Percentiles rank a stretch among this genome's conserved stretches.
Conservation (phyloP, 1,140 invertebrate species). For the Leptinotarsa defecta region DNA sequence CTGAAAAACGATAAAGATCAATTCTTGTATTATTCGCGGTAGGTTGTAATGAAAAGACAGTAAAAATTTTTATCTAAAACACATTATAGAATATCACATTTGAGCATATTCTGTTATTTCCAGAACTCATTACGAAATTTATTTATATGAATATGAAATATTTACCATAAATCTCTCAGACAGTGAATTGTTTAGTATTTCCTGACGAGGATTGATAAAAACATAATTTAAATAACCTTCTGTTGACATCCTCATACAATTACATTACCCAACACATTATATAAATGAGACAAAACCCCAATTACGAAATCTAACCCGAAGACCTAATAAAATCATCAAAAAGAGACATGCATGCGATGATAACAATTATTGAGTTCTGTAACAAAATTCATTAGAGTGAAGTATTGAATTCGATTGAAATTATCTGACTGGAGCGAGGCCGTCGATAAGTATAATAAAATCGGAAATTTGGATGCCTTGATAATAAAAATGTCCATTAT, state of each 20-base stretch:
- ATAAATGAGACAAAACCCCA: neutral
- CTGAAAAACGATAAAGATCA: too few relatives aligned
- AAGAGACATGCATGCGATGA: neutral
- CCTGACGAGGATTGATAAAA: neutral
- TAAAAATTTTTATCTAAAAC: too few relatives aligned
- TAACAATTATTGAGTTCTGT: constrained; percentile 13
- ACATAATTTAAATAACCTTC: neutral
- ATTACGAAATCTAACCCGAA: constrained; percentile 10
- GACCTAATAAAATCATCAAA: constrained; percentile 8
- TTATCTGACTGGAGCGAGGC: constrained; percentile 25
- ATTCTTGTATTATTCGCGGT: too few relatives aligned
- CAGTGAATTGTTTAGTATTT: neutral
- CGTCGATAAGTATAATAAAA: constrained; percentile 14
- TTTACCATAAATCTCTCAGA: neutral
- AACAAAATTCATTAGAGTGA: neutral
- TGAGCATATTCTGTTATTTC: too few relatives aligned
- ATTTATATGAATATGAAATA: neutral
- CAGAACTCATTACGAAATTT: too few relatives aligned
- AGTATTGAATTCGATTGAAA: constrained; percentile 2
- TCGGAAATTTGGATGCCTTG: constrained; percentile 15
- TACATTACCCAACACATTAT: neutral
- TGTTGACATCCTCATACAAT: neutral
- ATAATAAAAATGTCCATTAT: constrained; percentile 18
- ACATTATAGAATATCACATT: too few relatives aligned
- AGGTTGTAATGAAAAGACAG: too few relatives aligned